phyloP scores from a whole-genome alignment of 1,140 invertebrate species.

The Oscheius sp. region DNA sequence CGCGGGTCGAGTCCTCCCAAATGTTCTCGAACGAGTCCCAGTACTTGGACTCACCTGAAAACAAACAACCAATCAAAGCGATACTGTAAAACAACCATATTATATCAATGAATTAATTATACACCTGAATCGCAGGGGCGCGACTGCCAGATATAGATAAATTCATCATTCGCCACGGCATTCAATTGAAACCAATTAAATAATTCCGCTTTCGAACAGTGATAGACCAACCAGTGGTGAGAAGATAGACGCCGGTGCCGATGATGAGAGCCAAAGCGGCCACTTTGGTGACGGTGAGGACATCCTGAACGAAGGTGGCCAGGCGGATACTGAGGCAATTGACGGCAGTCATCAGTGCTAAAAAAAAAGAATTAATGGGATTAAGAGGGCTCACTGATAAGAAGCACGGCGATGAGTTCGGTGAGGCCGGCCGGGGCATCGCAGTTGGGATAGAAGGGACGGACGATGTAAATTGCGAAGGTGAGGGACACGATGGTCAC shows the following conservation, averaged over 20 bases:
- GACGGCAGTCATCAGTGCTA: constrained; percentile 87
- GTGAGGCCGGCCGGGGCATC: constrained; percentile 77
- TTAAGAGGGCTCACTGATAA: constrained; percentile 77
- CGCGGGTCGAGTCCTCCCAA: constrained; percentile 26
- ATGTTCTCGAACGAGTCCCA: constrained; percentile 44
- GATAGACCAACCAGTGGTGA: constrained; percentile 61
- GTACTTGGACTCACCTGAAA: constrained; percentile 28
- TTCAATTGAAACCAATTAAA: too few relatives aligned
- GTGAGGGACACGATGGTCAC: constrained; percentile 72
- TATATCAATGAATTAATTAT: too few relatives aligned
- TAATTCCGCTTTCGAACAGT: not conserved
- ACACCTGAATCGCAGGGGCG: too few relatives aligned
- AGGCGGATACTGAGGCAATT: constrained; percentile 95
- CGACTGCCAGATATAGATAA: not conserved
- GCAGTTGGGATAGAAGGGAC: constrained; percentile 83
- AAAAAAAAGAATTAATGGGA: constrained; percentile 45
- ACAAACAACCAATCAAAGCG: too few relatives aligned
- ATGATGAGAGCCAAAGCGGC: constrained; percentile 88
- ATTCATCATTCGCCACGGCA: not conserved
- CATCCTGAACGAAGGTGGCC: constrained; percentile 88
- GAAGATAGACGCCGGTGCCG: constrained; percentile 78
- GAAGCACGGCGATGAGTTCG: constrained; percentile 77
- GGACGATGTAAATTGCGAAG: constrained; percentile 84
- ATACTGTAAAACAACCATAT: too few relatives aligned
- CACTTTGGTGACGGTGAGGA: constrained; percentile 94